Base-by-base conservation (phyloP, 1,140 invertebrate genomes). In the Drosophila bifasciata region DNA sequence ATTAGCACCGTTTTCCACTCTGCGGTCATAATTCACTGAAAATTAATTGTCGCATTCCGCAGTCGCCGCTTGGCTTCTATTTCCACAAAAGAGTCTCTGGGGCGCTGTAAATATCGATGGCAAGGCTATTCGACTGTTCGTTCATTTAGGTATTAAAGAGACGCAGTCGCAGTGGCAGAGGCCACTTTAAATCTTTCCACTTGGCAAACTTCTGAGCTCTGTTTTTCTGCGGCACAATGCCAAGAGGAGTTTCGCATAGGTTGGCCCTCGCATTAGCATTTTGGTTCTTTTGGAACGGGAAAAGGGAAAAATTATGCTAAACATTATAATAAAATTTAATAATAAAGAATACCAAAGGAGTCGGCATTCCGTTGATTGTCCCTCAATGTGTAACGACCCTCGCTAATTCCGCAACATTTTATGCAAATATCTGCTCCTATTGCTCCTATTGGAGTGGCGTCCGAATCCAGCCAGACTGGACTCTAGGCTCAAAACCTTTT, bases 321-420 rank as follows among this genome's bases (percentile, higher is more conserved):
- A 78, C 75, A 86, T 83, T 64, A 86, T 72, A 78, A 86, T 88
- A 86, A 79, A 88, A 88, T 86, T 88, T 83, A 75, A 86, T 79
- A 75, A 86, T 79, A 76, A 86, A 63, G 64, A 86, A 78, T 83
- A 72, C 60, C 74, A 60, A 66, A 62, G 51, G 63, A 58, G 41
- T 57, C 49, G 43, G 15, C 11, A 73, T 25, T 50, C 48, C 46
- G n/a, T 21, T 52, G 72, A 67, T 76, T 81, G 78, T 62, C 56
- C 53, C 32, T 36, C 67, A 81, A 61, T 59, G 67, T 67, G 78
- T 68, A 68, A 45, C 17, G 64, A 41, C 19, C 43, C 23, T 41
- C 7, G 59, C 69, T 74, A 73, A 73, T 50, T 58, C 61, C 68
- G 76, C 74, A 81, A 78, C 69, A 83, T 78, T 83, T 88, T 86